Base-by-base conservation (phyloP, 1,140 invertebrate genomes). In the Lucilia cuprina region DNA sequence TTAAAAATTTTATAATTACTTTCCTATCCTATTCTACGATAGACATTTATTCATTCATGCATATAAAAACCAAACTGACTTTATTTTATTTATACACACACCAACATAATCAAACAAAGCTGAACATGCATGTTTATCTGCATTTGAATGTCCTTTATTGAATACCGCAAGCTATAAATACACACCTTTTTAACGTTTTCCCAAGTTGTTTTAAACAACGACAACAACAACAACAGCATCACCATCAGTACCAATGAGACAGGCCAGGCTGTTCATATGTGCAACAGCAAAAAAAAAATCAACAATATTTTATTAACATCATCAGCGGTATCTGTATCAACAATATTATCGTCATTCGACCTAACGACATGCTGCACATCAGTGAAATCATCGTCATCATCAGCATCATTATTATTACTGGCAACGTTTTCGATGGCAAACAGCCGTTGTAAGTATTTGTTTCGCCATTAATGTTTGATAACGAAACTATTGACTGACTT, bases 171-270 rank as follows among this genome's bases (percentile, higher is more conserved):
- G 65, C 65, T 19, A 70, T 21, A 70, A 70, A n/a, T 25, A 19
- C 12, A 70, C n/a, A 70, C 65, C 65, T 70, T 70, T 70, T 70
- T 70, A 70, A 70, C 65, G 65, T 70, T 70, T 70, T 70, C 19
- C n/a, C 19, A 70, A 70, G n/a, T 25, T 21, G n/a, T 19, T 19
- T 70, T 41, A 41, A 41, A 70, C 65, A 70, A 70, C 10, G 21
- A 25, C 19, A 55, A 70, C n/a, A 70, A 10, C n/a, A 30, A 30
- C 25, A n/a, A 30, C 25, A 2, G 25, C 25, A 30, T 30, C 65
- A 70, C 35, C 35, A 41, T 41, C 25, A 3, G 25, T 30, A 30
- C 25, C 25, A 30, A 30, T 30, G 25, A 30, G 25, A 3, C 25
- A 30, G 25, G 25, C 25, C 25, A 30, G 25, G n/a, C 60, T 2